A percentile compares a stretch with the other conserved stretches of the same genome.
These are phyloP conservation scores for Phrixothrix hirtus DNA, from an alignment of 2,888 invertebrate genomes.

Conservation along the genomic window DNA sequence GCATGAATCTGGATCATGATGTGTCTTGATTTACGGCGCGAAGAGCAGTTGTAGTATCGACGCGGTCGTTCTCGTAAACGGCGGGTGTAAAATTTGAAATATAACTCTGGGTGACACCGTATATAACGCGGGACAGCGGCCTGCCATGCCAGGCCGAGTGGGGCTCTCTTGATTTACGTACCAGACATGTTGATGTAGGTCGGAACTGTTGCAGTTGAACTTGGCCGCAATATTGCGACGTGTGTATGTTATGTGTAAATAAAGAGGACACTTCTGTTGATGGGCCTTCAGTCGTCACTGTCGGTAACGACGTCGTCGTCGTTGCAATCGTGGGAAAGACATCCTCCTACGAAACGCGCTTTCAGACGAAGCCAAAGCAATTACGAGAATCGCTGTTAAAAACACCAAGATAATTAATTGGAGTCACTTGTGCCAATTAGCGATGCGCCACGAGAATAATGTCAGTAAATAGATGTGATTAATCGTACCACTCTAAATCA, in stretches of 20 bases:
- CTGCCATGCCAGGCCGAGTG: conserved; percentile 27
- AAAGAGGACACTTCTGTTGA: conserved; percentile 16
- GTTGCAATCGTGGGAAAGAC: conserved; percentile 4
- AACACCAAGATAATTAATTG: conserved; percentile 40
- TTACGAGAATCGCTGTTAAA: conserved; percentile 28
- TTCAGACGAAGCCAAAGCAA: conserved; percentile 16
- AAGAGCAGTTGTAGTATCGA: conserved; percentile 30
- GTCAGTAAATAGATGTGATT: conserved; percentile 42
- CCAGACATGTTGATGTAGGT: conserved; percentile 35
- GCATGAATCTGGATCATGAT: conserved; percentile 30
- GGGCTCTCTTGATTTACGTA: conserved; percentile 36
- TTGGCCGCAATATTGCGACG: conserved; percentile 30
- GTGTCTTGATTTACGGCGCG: conserved; percentile 31
- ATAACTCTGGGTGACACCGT: conserved; percentile 36
- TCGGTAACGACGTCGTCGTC: not conserved
- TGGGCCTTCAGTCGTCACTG: conserved; percentile 9
- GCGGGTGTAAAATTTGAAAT: conserved; percentile 37
- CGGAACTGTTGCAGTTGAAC: conserved; percentile 35
- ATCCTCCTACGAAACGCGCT: conserved; percentile 14
- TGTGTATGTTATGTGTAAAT: conserved; percentile 18
- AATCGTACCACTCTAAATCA: conserved; percentile 40
- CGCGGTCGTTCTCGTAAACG: conserved; percentile 33
- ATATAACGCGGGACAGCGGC: conserved; percentile 35
- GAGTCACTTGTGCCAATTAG: conserved; percentile 42
- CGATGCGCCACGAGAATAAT: conserved; percentile 44